phyloP scores from a whole-genome alignment of 2,888 invertebrate genomes.

The Amphipyra berbera region DNA sequence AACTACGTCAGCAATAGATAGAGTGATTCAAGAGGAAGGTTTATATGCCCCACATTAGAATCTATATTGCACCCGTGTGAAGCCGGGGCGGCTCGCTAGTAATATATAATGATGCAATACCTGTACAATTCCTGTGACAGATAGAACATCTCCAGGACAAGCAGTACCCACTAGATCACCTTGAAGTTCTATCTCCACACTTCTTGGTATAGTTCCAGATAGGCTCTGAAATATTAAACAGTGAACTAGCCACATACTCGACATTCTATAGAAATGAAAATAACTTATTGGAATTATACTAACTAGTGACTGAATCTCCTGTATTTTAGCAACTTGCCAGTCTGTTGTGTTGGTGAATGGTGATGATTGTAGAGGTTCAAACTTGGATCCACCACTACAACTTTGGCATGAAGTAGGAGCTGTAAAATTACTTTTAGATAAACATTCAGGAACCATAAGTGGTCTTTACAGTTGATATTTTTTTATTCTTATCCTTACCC shows the following conservation, averaged over 20 bases:
- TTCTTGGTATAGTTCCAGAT: conserved; percentile 93
- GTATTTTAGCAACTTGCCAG: conserved; percentile 95
- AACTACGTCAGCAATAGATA: too few relatives aligned
- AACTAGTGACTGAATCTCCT: conserved; percentile 94
- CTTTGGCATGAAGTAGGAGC: conserved; percentile 90
- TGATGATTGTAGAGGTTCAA: conserved; percentile 91
- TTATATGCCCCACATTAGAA: too few relatives aligned
- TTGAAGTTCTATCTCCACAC: conserved; percentile 95
- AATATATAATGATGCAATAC: conserved; percentile 59
- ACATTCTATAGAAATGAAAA: neutral
- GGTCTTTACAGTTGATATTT: neutral
- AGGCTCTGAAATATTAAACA: conserved; percentile 85
- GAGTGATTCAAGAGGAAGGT: too few relatives aligned
- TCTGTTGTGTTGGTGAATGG: conserved; percentile 93
- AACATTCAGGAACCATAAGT: too few relatives aligned
- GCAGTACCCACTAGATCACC: conserved; percentile 95
- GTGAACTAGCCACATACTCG: too few relatives aligned
- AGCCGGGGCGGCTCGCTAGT: too few relatives aligned
- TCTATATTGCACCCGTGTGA: too few relatives aligned
- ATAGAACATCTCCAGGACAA: conserved; percentile 96
- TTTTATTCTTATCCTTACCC: too few relatives aligned
- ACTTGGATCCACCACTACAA: conserved; percentile 90
- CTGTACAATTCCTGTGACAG: conserved; percentile 96
- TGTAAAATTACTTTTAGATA: conserved; percentile 60
- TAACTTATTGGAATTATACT: neutral